These are phyloP conservation scores for Trachelus troglodyta DNA, from an alignment of 2,888 invertebrate genomes.

Conservation along the genomic window DNA sequence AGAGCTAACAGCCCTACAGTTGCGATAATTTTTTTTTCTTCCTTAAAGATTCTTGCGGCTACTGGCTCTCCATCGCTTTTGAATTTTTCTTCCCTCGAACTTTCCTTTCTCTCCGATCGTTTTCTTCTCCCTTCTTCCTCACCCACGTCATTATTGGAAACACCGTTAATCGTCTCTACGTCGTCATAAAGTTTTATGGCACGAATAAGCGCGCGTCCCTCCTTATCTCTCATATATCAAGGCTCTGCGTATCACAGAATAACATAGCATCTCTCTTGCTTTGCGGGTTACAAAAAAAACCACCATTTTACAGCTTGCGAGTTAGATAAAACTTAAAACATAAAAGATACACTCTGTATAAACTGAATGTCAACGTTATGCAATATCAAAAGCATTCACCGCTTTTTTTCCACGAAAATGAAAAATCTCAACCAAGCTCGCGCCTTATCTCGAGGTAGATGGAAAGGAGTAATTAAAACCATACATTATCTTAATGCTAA, in stretches of 20 bases:
- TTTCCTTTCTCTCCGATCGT: constrained; percentile 10
- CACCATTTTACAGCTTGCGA: constrained; percentile 31
- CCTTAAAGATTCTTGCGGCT: not conserved
- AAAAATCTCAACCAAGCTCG: not conserved
- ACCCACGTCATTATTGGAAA: not conserved
- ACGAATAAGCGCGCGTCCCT: constrained; percentile 10
- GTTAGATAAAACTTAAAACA: constrained; percentile 30
- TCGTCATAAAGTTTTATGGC: not conserved
- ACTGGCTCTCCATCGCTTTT: not conserved
- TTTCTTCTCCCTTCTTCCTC: not conserved
- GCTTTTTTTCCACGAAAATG: not conserved
- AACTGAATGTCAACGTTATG: not conserved
- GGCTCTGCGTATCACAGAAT: not conserved
- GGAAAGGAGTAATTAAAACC: not conserved
- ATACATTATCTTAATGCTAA: not conserved
- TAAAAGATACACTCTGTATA: not conserved
- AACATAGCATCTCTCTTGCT: not conserved
- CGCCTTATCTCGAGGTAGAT: not conserved
- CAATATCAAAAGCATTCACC: not conserved
- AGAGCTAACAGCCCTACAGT: not conserved
- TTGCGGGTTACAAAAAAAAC: not conserved
- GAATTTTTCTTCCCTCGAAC: not conserved
- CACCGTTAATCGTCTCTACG: not conserved
- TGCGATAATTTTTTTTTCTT: not conserved
- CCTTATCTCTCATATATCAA: constrained; percentile 3